Evolutionary conservation across 2,113 vertebrate genomes (phyloP), one percentile per base, ranked within the genome.

Genomic region (Gracilinanus agilis): DNA sequence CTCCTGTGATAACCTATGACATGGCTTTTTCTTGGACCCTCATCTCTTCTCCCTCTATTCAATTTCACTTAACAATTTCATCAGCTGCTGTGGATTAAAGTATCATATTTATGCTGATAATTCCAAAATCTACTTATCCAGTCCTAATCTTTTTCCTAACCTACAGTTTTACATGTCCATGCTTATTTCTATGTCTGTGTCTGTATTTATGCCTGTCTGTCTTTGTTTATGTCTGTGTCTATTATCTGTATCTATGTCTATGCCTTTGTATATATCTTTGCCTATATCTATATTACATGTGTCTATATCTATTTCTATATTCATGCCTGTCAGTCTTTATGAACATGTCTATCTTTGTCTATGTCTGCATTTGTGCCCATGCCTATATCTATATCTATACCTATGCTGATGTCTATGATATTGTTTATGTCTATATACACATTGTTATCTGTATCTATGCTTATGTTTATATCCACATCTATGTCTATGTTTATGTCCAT

Each of bases 281-380:
- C 58, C 90, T n/a, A 2, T 88, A 54, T 90, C 90, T 19, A 0
- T 19, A 2, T 54, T 0, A 0, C 13, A 27, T 89, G 2, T 75
- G 12, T 92, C 29, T 44, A 24, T 56, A 10, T 25, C 21, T 88
- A 12, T 54, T 2, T 1, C 0, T 19, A 0, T 24, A 1, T 49
- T 21, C 40, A 34, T 92, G 24, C 49, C 9, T 27, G 49, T 49
- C 49, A 49, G 49, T 49, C 49, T 49, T 49, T 49, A 49, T 49
- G 49, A 49, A 49, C 49, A 49, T 49, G 49, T 5, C 49, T 49
- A 44, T 24, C 1, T 19, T 7, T 0, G 0, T 11, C 34, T 21
- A 2, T 9, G 0, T 0, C 7, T 53, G 13, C 2, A 40, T 10
- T 88, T 0, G 7, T 27, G 55, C 44, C 90, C 34, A 54, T 25